These are phyloP conservation scores for Apomyelois bistriatella DNA, from an alignment of 2,888 invertebrate genomes.

Conservation along the genomic window DNA sequence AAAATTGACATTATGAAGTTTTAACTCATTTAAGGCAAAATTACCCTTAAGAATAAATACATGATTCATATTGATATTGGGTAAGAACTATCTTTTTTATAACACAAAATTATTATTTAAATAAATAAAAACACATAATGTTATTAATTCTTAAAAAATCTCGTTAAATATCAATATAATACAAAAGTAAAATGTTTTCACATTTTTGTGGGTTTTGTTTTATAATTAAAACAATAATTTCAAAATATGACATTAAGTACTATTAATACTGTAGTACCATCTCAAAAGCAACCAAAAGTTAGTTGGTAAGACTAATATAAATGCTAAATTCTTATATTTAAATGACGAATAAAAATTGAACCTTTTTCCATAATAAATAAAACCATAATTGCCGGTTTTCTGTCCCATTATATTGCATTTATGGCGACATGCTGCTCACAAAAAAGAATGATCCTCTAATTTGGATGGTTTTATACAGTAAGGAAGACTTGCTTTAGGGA, in stretches of 20 bases:
- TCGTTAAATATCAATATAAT: too few species aligned
- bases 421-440: conserved; percentile 50
- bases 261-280: too few species aligned
- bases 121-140: too few species aligned
- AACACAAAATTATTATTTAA: too few species aligned
- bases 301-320: conserved; percentile 40
- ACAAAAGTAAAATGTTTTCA: background rate
- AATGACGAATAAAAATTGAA: conserved; percentile 46
- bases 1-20: too few species aligned
- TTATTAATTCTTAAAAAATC: too few species aligned
- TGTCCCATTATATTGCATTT: conserved; percentile 50
- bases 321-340: conserved; percentile 48
- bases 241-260: conserved; percentile 1
- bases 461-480: conserved; percentile 36
- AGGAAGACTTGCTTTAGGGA: background rate
- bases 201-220: background rate
- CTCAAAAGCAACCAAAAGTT: conserved; percentile 1
- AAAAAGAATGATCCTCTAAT: conserved; percentile 49
- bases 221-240: conserved; percentile 9
- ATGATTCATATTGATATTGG: too few species aligned
- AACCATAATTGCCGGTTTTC: conserved; percentile 40
- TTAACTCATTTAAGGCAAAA: too few species aligned
- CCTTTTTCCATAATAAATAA: conserved; percentile 52
- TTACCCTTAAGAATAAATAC: too few species aligned
- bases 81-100: too few species aligned